Conservation (phyloP, 2,797 vertebrate genomes). For the Emys orbicularis region DNA sequence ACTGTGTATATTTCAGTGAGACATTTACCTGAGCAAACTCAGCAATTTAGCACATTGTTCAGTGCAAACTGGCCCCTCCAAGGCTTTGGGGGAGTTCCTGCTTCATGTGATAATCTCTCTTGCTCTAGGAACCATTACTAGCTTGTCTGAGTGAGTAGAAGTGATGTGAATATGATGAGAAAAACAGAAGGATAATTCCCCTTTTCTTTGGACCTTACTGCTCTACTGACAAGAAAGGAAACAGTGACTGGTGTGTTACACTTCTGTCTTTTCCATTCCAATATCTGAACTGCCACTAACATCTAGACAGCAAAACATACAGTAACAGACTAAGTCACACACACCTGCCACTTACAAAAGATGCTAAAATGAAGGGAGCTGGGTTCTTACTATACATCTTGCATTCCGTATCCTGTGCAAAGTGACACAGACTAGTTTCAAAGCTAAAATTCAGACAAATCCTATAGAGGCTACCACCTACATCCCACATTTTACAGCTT, state of each 20-base stretch:
- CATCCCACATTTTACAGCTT: not conserved
- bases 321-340: not conserved
- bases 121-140: not conserved
- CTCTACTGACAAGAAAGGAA: not conserved
- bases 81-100: not conserved
- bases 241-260: not conserved
- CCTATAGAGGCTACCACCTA: not conserved
- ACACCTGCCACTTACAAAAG: not conserved
- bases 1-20: not conserved
- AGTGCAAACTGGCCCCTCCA: not conserved
- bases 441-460: not conserved
- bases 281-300: not conserved
- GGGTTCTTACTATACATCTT: not conserved
- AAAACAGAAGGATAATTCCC: not conserved
- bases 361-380: not conserved
- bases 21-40: not conserved
- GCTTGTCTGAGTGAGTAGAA: not conserved
- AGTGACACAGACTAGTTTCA: not conserved
- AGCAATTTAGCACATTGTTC: not conserved
- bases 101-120: not conserved
- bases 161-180: not conserved
- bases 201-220: not conserved
- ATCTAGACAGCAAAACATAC: not conserved
- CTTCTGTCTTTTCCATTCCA: not conserved
- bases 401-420: not conserved